phyloP scores from a whole-genome alignment of 2,797 vertebrate species.

The Synaphobranchus kaupii region DNA sequence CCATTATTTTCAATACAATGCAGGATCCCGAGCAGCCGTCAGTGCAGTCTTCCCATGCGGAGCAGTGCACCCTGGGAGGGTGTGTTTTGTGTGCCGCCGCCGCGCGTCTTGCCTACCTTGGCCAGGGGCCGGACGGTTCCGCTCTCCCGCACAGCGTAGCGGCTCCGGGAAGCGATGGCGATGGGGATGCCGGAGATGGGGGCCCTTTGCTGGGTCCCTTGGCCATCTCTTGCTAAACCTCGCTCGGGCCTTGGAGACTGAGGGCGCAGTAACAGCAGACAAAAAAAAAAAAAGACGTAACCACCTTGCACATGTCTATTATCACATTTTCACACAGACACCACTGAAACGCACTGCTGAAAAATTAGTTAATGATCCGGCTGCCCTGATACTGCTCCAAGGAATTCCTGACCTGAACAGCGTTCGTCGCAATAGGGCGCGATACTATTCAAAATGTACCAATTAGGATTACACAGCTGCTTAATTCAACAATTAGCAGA shows the following conservation, averaged over 20 bases:
- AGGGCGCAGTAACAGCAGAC: conserved; percentile 36
- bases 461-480: neutral
- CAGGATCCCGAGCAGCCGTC: conserved; percentile 45
- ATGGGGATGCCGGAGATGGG: conserved; percentile 55
- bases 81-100: conserved; percentile 69
- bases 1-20: conserved; percentile 47
- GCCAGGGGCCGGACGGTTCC: conserved; percentile 73
- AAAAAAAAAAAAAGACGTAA: no score
- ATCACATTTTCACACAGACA: neutral
- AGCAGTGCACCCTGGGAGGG: conserved; percentile 67
- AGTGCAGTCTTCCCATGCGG: conserved; percentile 43
- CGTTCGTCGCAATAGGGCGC: neutral
- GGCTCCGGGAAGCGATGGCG: conserved; percentile 43
- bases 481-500: conserved; percentile 15
- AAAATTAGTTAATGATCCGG: neutral
- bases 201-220: conserved; percentile 58
- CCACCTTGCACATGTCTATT: neutral
- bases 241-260: conserved; percentile 54
- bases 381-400: neutral
- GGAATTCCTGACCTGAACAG: neutral
- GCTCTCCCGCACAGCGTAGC: conserved; percentile 26
- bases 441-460: conserved; percentile 6
- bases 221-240: conserved; percentile 52
- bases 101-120: conserved; percentile 74
- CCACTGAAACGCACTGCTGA: neutral